These are phyloP conservation scores for Sycobia sp. DNA, from an alignment of 1,140 invertebrate genomes.

Conservation along the genomic window DNA sequence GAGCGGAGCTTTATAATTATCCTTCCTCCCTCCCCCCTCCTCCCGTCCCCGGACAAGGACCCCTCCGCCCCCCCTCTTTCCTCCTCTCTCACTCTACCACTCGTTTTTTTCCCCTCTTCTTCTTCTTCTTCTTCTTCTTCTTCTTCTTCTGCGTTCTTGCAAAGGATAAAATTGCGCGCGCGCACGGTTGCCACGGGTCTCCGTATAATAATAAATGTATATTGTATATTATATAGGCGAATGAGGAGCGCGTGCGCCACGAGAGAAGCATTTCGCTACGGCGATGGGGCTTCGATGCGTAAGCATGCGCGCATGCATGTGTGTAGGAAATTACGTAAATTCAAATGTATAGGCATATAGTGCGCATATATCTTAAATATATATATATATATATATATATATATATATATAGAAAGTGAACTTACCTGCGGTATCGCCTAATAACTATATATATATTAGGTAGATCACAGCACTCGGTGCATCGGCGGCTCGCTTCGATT, in stretches of 20 bases:
- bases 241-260: too few species aligned
- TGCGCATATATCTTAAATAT: constrained; percentile 20
- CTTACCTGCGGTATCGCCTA: too few species aligned
- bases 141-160: constrained; percentile 4
- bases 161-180: constrained; percentile 23
- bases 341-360: constrained; percentile 1
- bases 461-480: neutral
- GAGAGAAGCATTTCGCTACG: constrained; percentile 11
- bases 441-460: too few species aligned
- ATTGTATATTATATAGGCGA: constrained; percentile 27
- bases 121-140: too few species aligned
- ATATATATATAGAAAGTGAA: constrained; percentile 31
- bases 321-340: constrained; percentile 27
- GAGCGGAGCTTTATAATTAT: constrained; percentile 32
- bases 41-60: too few species aligned
- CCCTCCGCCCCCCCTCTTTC: too few species aligned
- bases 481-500: neutral
- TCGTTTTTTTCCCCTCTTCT: too few species aligned
- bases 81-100: too few species aligned
- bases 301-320: too few species aligned
- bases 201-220: too few species aligned
- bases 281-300: constrained; percentile 26
- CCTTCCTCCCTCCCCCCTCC: constrained; percentile 4
- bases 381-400: neutral
- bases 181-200: too few species aligned